A percentile compares a stretch with the other conserved stretches of the same genome.
phyloP scores from a whole-genome alignment of 2,888 invertebrate species.

The Lymantria monacha region DNA sequence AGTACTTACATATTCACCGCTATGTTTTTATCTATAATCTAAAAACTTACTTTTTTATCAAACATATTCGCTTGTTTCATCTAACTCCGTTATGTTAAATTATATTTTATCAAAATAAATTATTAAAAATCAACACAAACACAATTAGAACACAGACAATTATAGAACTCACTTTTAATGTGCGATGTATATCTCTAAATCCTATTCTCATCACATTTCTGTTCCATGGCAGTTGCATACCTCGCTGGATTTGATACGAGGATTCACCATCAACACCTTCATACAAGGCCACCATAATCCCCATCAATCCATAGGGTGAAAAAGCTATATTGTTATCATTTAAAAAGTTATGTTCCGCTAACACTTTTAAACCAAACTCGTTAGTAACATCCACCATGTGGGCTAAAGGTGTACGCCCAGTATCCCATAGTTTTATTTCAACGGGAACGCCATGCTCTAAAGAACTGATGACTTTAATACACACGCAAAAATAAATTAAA shows the following conservation, averaged over 20 bases:
- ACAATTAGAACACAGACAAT: no score
- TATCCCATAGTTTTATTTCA: slow-evolving; percentile 73
- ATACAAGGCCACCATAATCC: slow-evolving; percentile 89
- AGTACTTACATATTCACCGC: no score
- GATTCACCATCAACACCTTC: slow-evolving; percentile 90
- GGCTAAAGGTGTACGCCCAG: slow-evolving; percentile 83
- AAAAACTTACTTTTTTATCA: no score
- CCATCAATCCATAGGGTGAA: slow-evolving; percentile 91
- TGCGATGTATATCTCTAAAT: slow-evolving; percentile 90
- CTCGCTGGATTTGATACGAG: slow-evolving; percentile 86
- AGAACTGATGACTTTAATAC: slow-evolving; percentile 30
- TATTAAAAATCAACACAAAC: no score
- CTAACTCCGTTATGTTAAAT: no score
- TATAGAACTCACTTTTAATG: slow-evolving; percentile 85
- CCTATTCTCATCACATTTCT: slow-evolving; percentile 88
- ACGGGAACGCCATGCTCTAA: slow-evolving; percentile 64
- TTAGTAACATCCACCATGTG: slow-evolving; percentile 92
- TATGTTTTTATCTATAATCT: no score
- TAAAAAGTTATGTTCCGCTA: slow-evolving; percentile 87
- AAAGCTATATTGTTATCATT: slow-evolving; percentile 92
- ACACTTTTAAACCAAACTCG: slow-evolving; percentile 85
- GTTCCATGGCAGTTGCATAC: slow-evolving; percentile 87
- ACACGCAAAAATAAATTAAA: slow-evolving; percentile 39
- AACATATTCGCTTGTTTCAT: no score
- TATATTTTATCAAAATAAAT: no score